A percentile compares a stretch with the other conserved stretches of the same genome.
phyloP scores from a whole-genome alignment of 1,140 invertebrate genomes.

The Ectropis grisescens region DNA sequence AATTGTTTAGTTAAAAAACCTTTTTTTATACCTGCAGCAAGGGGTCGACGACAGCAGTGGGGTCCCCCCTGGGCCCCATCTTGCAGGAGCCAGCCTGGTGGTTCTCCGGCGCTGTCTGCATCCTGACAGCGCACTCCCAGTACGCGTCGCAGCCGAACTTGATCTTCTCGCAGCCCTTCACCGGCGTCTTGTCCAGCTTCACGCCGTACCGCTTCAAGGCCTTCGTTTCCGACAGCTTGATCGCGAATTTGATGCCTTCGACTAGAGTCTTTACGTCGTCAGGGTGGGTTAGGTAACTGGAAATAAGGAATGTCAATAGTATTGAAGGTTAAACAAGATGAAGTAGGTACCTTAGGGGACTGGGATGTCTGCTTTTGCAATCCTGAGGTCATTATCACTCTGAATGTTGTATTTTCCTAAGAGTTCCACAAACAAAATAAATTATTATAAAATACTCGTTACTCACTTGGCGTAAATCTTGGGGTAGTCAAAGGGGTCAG shows the following conservation, averaged over 20 bases:
- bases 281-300: constrained; percentile 58
- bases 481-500: constrained; percentile 76
- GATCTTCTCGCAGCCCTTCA: constrained; percentile 78
- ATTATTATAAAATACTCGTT: no score
- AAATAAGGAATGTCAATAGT: constrained; percentile 6
- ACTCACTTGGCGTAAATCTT: constrained; percentile 64
- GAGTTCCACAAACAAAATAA: no score
- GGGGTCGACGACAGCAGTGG: constrained; percentile 79
- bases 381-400: no score
- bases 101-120: constrained; percentile 85
- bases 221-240: constrained; percentile 76
- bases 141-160: constrained; percentile 83
- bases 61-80: constrained; percentile 81
- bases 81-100: constrained; percentile 88
- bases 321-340: no score
- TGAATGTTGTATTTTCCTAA: no score
- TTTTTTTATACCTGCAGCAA: constrained; percentile 71
- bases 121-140: constrained; percentile 83
- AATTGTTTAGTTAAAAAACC: no score
- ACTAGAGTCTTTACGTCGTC: constrained; percentile 81
- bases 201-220: constrained; percentile 81
- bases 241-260: constrained; percentile 81
- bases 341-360: no score
- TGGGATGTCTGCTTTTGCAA: background rate
- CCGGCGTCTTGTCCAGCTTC: constrained; percentile 77